A percentile compares a stretch with the other conserved stretches of the same genome.
phyloP scores from a whole-genome alignment of 2,888 invertebrate species.

The Heliconius ethilla region DNA sequence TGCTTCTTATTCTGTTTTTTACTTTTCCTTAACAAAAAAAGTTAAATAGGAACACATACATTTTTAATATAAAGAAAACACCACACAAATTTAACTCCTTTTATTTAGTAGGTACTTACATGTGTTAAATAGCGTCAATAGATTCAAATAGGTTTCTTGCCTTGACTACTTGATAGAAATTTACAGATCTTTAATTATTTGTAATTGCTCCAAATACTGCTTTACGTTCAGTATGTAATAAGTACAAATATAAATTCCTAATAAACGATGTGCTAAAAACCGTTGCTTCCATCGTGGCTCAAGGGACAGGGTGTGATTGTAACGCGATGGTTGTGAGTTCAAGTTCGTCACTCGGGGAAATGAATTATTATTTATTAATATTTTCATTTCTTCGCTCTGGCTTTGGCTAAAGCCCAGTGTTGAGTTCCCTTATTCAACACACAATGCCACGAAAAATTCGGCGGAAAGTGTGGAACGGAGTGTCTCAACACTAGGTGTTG shows the following conservation, averaged over 20 bases:
- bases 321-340: no score
- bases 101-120: not conserved
- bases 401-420: no score
- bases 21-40: not conserved
- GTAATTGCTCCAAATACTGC: not conserved
- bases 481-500: no score
- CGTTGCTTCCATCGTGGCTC: no score
- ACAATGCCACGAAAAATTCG: no score
- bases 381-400: no score
- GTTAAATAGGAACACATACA: not conserved
- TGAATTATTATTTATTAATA: no score
- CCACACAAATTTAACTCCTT: not conserved
- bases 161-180: conserved; percentile 2
- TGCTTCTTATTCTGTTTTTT: not conserved
- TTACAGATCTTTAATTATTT: conserved; percentile 15
- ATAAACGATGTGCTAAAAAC: no score
- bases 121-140: not conserved
- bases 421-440: no score
- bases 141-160: not conserved
- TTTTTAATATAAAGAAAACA: not conserved
- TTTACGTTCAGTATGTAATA: not conserved
- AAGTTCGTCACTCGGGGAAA: no score
- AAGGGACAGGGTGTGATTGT: no score
- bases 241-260: not conserved
- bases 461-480: no score